Conservation (phyloP, 2,113 vertebrate species). For the Neolamprologus hecqui region DNA sequence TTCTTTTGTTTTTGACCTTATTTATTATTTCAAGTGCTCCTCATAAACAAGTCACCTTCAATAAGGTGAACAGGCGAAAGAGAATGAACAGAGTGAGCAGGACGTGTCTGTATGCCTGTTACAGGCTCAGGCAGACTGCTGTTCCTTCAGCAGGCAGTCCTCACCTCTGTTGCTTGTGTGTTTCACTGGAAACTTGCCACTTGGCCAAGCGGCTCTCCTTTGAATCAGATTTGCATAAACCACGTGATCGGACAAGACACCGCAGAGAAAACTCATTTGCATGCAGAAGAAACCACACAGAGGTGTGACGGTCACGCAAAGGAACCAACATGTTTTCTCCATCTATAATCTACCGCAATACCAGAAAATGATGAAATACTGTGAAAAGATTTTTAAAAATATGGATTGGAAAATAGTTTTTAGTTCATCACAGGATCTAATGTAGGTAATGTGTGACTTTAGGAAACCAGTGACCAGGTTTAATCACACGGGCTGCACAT, state of each 20-base stretch:
- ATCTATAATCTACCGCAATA: neutral
- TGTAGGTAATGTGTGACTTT: neutral
- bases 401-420: neutral
- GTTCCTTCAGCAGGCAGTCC: neutral
- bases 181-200: neutral
- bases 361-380: neutral
- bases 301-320: neutral
- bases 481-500: rapidly evolving
- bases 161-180: neutral
- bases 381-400: neutral
- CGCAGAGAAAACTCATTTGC: neutral
- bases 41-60: neutral
- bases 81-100: neutral
- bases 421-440: rapidly evolving
- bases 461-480: neutral
- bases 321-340: neutral
- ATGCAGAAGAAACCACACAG: neutral
- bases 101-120: neutral
- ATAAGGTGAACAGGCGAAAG: neutral
- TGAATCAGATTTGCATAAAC: neutral
- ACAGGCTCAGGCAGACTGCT: neutral
- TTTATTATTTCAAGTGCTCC: neutral
- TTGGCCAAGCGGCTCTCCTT: neutral
- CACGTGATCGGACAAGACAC: neutral
- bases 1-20: neutral